Base-by-base conservation (phyloP, 2,888 invertebrate species). In the Acanthoscelides obtectus region DNA sequence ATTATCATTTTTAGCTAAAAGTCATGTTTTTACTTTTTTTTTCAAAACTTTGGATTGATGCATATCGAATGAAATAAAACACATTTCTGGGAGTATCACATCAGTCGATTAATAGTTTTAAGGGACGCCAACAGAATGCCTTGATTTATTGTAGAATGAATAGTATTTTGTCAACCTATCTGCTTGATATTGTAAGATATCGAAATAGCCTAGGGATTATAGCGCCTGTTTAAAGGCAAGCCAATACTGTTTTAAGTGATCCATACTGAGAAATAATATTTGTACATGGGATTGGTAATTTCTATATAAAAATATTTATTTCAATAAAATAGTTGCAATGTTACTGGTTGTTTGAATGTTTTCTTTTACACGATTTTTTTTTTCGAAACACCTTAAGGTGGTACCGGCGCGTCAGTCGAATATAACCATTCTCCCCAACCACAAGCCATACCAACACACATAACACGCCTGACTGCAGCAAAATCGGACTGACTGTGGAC, bases 141-240 rank as follows among this genome's bases (percentile, higher is more conserved):
- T 75, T 75, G 70, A 69, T 70, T 71, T 72, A n/a, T n/a, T n/a
- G n/a, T n/a, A 74, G 72, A 65, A 69, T 64, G 64, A 68, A 69
- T 71, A 72, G 68, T 67, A 68, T 67, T 63, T 67, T 64, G 69
- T 72, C 63, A 71, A 64, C 27, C 25, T 68, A 64, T 71, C 65
- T 45, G 73, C 72, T 74, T 73, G 68, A 68, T 71, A 73, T 73
- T 70, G 70, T 68, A 67, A 64, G 45, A 45, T 45, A 12, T 45
- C 45, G 45, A 45, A 45, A 45, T 45, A 45, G 45, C 45, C 45
- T 45, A 45, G 45, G 12, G 45, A 45, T 45, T 45, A n/a, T n/a
- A 45, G 45, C 45, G 45, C 45, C 45, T 45, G 17, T 45, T 45
- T 12, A 12, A 45, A 45, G 45, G 45, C 45, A 45, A 45, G 45